Percentiles rank a stretch among this genome's conserved stretches.
Conservation (phyloP, 2,113 vertebrate species). For the Maccullochella peelii region DNA sequence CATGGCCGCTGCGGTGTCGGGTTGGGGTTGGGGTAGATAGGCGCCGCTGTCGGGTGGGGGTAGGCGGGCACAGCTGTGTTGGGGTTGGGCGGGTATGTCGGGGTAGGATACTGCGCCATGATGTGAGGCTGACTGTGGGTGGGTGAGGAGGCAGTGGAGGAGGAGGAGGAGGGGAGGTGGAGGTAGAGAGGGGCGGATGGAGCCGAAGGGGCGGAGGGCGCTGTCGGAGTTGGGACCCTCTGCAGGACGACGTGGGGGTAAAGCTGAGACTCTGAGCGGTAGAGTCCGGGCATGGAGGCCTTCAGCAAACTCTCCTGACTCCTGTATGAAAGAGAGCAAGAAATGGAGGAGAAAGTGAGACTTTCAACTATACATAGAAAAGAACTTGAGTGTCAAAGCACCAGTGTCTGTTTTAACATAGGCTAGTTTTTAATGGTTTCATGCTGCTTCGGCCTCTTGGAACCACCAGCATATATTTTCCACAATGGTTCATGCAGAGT, state of each 20-base stretch:
- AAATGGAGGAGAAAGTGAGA: background rate
- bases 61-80: slow-evolving; percentile 64
- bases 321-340: slow-evolving; percentile 51
- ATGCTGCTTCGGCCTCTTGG: no score
- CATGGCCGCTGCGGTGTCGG: slow-evolving; percentile 75
- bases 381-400: no score
- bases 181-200: slow-evolving; percentile 76
- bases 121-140: slow-evolving; percentile 55
- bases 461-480: no score
- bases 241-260: slow-evolving; percentile 84
- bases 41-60: slow-evolving; percentile 64
- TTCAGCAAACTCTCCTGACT: slow-evolving; percentile 85
- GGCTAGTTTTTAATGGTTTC: no score
- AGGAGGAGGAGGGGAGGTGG: slow-evolving; percentile 66
- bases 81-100: slow-evolving; percentile 69
- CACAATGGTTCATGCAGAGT: no score
- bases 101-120: slow-evolving; percentile 68
- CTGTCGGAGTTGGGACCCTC: slow-evolving; percentile 81
- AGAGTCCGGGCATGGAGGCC: slow-evolving; percentile 77
- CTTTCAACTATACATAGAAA: no score
- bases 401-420: no score
- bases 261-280: slow-evolving; percentile 79
- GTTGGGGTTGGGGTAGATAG: slow-evolving; percentile 77
- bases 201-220: slow-evolving; percentile 70
- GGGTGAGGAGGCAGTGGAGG: slow-evolving; percentile 54